Conservation (phyloP, 2,113 vertebrate genomes). For the Microcebus lehilahytsara region DNA sequence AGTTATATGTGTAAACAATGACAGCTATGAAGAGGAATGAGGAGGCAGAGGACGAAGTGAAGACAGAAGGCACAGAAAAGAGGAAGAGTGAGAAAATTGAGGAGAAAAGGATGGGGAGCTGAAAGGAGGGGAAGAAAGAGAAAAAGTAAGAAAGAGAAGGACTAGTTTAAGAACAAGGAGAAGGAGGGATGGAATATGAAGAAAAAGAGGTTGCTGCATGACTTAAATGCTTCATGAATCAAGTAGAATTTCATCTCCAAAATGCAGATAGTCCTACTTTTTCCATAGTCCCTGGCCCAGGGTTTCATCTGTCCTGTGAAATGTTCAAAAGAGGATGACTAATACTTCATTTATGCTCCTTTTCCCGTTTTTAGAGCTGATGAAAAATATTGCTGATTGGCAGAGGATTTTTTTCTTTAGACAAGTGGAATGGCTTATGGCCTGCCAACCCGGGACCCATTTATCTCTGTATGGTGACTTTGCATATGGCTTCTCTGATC, state of each 20-base stretch:
- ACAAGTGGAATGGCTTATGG: background rate
- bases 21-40: background rate
- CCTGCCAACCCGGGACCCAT: too few species aligned
- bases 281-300: too few species aligned
- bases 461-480: background rate
- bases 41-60: background rate
- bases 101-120: background rate
- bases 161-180: background rate
- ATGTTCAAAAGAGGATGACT: background rate
- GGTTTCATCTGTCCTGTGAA: background rate
- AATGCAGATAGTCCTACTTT: background rate
- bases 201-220: background rate
- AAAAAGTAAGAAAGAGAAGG: background rate
- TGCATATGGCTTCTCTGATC: too few species aligned
- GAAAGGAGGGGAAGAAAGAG: accelerated
- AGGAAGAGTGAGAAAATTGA: background rate
- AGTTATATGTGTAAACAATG: accelerated
- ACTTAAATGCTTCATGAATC: background rate
- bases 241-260: background rate
- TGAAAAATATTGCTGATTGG: background rate
- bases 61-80: background rate
- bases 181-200: background rate
- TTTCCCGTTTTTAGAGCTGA: background rate
- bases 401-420: background rate
- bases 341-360: background rate